A percentile compares a stretch with the other conserved stretches of the same genome.
Conservation (phyloP, 1,140 invertebrate species). For the Zaprionus camerounensis region DNA sequence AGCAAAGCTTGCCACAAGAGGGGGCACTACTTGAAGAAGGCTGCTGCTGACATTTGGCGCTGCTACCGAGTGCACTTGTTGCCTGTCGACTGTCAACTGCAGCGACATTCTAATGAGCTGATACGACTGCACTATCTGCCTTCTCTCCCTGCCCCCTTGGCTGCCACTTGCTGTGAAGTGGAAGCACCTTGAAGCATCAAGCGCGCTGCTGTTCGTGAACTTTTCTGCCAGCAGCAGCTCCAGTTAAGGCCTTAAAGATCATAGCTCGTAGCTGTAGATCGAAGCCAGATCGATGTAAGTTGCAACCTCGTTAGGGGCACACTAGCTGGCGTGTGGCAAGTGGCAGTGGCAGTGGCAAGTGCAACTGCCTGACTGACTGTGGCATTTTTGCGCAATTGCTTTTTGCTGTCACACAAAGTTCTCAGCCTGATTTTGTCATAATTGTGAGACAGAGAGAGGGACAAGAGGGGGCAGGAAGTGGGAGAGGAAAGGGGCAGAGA, state of each 20-base stretch:
- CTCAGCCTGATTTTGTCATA: slow-evolving; percentile 40
- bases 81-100: slow-evolving; percentile 66
- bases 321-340: slow-evolving; percentile 7
- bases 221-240: slow-evolving; percentile 53
- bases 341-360: slow-evolving; percentile 16
- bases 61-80: slow-evolving; percentile 47
- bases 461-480: neutral
- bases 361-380: neutral
- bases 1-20: neutral
- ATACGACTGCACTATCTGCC: neutral
- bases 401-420: slow-evolving; percentile 22
- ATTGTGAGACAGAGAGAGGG: slow-evolving; percentile 32
- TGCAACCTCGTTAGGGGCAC: slow-evolving; percentile 1
- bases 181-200: slow-evolving; percentile 28
- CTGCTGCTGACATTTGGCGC: slow-evolving; percentile 38
- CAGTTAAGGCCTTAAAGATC: slow-evolving; percentile 67
- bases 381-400: slow-evolving; percentile 14
- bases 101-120: slow-evolving; percentile 73
- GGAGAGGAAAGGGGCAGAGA: neutral
- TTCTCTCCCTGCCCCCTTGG: neutral
- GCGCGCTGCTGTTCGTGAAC: slow-evolving; percentile 65
- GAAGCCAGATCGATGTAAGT: slow-evolving; percentile 19
- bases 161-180: slow-evolving; percentile 15
- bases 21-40: neutral
- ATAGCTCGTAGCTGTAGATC: slow-evolving; percentile 38